Evolutionary conservation across 1,140 invertebrate species (phyloP), one percentile per base, ranked within the genome.

Genomic region (Drosophila nigrodunni): DNA sequence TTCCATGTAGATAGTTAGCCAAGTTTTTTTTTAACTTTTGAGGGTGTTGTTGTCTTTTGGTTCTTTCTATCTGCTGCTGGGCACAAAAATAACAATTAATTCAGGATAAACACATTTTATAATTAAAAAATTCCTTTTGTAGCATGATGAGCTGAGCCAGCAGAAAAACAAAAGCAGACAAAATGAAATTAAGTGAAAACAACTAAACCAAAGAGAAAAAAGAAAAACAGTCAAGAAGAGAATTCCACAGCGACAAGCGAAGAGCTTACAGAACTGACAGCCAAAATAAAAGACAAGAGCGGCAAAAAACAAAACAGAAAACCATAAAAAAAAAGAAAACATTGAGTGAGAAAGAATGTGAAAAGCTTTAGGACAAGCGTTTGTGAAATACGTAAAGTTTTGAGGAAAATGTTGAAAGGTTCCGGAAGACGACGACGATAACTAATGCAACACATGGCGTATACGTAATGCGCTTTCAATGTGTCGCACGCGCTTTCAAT

Each of bases 91-190:
- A 80, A 88, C 83, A 88, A 88, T 88, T 88, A 88, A 88, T 88
- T 88, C 80, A 74, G 83, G 83, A 88, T 89, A 88, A 88, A 88
- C 85, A 89, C 85, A 88, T 89, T 88, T 88, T 88, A 82, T 88
- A 88, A 88, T 88, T 88, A 88, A 88, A 88, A 88, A 88, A 88
- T 88, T 88, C 83, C 74, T 80, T 78, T 72, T 74, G 52, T 73
- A 77, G 66, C 74, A 64, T 80, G 49, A 79, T 67, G 74, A 61
- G 58, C 58, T 78, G 55, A 77, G 61, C 57, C 65, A 60, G 54
- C 52, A 52, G 43, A 52, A 61, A 75, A 78, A 72, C 55, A 82
- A 79, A 44, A 41, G 55, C 61, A 44, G 52, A 44, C 37, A 43
- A 57, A 76, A 87, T 70, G 67, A 86, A 86, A 82, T 87, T 87